Percentiles rank a stretch among this genome's conserved stretches.
These are phyloP conservation scores for Aphrophora alni DNA, from an alignment of 2,888 invertebrate genomes.

Conservation along the genomic window DNA sequence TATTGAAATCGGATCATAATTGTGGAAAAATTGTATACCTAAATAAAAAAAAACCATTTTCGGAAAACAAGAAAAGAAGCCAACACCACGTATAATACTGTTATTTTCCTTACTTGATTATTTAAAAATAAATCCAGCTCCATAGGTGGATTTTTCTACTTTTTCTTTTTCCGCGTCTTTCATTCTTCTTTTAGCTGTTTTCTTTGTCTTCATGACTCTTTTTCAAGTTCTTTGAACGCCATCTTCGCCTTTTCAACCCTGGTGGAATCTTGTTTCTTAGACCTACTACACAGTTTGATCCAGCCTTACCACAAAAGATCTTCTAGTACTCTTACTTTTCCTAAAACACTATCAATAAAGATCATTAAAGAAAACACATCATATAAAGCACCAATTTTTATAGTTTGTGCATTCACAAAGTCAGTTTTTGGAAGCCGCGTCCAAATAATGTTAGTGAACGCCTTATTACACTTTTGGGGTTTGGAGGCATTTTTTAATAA, in stretches of 20 bases:
- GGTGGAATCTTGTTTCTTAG: neutral
- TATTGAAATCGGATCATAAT: neutral
- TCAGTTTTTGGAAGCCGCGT: slow-evolving; percentile 17
- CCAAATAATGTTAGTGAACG: slow-evolving; percentile 24
- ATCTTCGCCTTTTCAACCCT: slow-evolving; percentile 10
- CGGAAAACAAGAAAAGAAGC: slow-evolving; percentile 20
- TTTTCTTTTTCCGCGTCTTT: slow-evolving; percentile 1
- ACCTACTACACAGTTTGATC: slow-evolving; percentile 18
- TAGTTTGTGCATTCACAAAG: slow-evolving; percentile 16
- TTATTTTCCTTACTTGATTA: neutral
- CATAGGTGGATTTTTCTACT: slow-evolving; percentile 13
- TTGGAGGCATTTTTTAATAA: slow-evolving; percentile 17
- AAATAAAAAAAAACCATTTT: neutral
- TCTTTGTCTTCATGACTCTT: too few species aligned
- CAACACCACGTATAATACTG: neutral
- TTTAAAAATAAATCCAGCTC: slow-evolving; percentile 19
- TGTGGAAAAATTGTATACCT: slow-evolving; percentile 13
- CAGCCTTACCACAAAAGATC: slow-evolving; percentile 19
- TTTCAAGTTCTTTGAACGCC: slow-evolving; percentile 6
- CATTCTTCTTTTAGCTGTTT: slow-evolving; percentile 24
- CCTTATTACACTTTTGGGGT: slow-evolving; percentile 23
- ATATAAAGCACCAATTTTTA: slow-evolving; percentile 17
- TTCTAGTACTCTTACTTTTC: slow-evolving; percentile 14
- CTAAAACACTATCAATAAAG: slow-evolving; percentile 16
- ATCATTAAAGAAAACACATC: slow-evolving; percentile 2